Conservation (phyloP, 2,888 invertebrate species). For the Ligdia adustata region DNA sequence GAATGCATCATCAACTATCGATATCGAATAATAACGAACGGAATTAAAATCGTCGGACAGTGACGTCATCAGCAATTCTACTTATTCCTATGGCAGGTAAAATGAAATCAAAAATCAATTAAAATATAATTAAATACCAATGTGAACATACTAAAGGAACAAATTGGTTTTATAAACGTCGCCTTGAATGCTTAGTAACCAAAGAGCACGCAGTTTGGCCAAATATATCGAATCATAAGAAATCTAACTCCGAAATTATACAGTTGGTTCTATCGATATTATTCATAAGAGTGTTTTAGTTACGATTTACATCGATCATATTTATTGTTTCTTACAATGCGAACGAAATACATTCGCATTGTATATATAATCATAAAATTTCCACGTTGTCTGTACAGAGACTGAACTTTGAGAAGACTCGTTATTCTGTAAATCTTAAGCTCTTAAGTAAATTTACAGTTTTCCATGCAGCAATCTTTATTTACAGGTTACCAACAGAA, state of each 20-base stretch:
- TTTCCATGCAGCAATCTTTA: slow-evolving; percentile 47
- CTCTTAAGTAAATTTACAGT: slow-evolving; percentile 49
- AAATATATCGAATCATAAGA: slow-evolving; percentile 23
- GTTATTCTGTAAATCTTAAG: slow-evolving; percentile 45
- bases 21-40: slow-evolving; percentile 34
- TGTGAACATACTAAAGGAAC: slow-evolving; percentile 57
- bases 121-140: slow-evolving; percentile 69
- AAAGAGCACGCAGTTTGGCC: slow-evolving; percentile 16
- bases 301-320: slow-evolving; percentile 11
- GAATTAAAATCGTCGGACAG: slow-evolving; percentile 47
- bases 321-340: slow-evolving; percentile 20
- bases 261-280: too few species aligned
- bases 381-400: slow-evolving; percentile 16
- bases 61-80: slow-evolving; percentile 67
- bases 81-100: slow-evolving; percentile 82
- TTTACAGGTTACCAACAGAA: slow-evolving; percentile 61
- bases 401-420: slow-evolving; percentile 21
- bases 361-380: neutral
- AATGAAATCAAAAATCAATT: slow-evolving; percentile 73
- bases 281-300: slow-evolving; percentile 11
- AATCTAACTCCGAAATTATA: slow-evolving; percentile 7
- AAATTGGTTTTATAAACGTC: slow-evolving; percentile 58
- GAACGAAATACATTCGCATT: slow-evolving; percentile 1
- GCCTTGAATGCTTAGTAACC: slow-evolving; percentile 25
- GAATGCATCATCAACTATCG: slow-evolving; percentile 45